phyloP scores from a whole-genome alignment of 2,888 invertebrate genomes.

The Athalia circularis region DNA sequence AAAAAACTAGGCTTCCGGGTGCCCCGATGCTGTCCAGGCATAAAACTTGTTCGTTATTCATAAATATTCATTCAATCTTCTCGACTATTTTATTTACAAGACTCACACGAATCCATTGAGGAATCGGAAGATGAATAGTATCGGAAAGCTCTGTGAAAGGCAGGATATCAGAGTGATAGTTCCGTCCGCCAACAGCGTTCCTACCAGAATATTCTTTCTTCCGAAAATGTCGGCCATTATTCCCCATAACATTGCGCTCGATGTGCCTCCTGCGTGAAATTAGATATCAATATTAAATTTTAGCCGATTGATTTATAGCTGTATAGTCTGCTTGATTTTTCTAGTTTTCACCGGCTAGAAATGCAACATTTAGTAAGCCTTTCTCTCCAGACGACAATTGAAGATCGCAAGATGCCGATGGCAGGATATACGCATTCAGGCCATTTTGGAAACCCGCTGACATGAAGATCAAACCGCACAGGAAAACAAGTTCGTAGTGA shows the following conservation, averaged over 20 bases:
- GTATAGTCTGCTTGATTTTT: not conserved
- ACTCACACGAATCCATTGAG: slow-evolving; percentile 79
- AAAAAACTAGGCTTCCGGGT: slow-evolving; percentile 79
- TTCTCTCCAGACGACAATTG: slow-evolving; percentile 80
- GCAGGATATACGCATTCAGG: slow-evolving; percentile 83
- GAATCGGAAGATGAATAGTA: slow-evolving; percentile 79
- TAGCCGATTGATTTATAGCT: not conserved
- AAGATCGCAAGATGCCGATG: slow-evolving; percentile 84
- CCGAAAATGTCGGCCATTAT: slow-evolving; percentile 86
- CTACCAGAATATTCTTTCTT: slow-evolving; percentile 78
- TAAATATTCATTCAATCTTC: not conserved
- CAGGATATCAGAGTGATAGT: slow-evolving; percentile 77
- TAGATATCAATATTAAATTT: not conserved
- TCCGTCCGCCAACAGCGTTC: slow-evolving; percentile 75
- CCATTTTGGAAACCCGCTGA: slow-evolving; percentile 82
- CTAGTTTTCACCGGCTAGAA: slow-evolving; percentile 80
- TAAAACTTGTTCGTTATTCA: slow-evolving; percentile 11
- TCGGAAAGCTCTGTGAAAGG: slow-evolving; percentile 78
- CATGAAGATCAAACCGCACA: slow-evolving; percentile 81
- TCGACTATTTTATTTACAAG: not conserved
- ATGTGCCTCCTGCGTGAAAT: slow-evolving; percentile 77
- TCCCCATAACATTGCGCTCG: slow-evolving; percentile 89
- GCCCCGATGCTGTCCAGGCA: slow-evolving; percentile 73
- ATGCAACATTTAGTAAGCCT: slow-evolving; percentile 83
- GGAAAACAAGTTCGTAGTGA: slow-evolving; percentile 79